A percentile compares a stretch with the other conserved stretches of the same genome.
Conservation (phyloP, 2,797 vertebrate species). For the Nyctibius grandis region DNA sequence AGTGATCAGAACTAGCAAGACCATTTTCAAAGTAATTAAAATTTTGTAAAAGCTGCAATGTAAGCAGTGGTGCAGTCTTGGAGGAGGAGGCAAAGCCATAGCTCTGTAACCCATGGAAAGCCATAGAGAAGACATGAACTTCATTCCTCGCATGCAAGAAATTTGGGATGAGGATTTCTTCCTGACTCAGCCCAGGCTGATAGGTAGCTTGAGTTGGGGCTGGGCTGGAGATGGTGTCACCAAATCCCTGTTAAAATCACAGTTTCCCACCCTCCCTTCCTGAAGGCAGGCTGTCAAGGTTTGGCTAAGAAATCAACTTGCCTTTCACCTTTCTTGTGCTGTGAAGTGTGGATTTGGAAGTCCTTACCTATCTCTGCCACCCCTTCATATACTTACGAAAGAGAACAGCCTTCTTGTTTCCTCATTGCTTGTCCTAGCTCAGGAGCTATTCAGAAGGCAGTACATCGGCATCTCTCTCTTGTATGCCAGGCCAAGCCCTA, state of each 20-base stretch:
- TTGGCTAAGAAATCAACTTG: not conserved
- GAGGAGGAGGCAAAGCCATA: not conserved
- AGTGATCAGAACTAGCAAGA: not conserved
- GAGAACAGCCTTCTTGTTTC: not conserved
- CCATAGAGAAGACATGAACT: not conserved
- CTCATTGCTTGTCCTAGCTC: not conserved
- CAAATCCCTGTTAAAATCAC: not conserved
- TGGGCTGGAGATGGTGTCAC: not conserved
- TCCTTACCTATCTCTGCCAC: not conserved
- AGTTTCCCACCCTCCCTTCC: not conserved
- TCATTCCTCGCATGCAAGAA: not conserved
- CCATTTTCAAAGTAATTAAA: not conserved
- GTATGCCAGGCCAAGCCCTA: not conserved
- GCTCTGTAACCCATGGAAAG: not conserved
- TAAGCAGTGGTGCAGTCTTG: not conserved
- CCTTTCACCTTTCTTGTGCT: not conserved
- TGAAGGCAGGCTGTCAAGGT: not conserved
- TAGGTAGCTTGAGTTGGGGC: fast-evolving
- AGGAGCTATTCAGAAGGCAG: not conserved
- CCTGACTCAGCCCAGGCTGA: not conserved
- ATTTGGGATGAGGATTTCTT: not conserved
- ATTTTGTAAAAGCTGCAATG: not conserved
- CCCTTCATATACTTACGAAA: not conserved
- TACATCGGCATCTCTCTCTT: not conserved
- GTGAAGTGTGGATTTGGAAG: not conserved